A percentile compares a stretch with the other conserved stretches of the same genome.
phyloP scores from a whole-genome alignment of 1,140 invertebrate species.

The Oryctes rhinoceros region DNA sequence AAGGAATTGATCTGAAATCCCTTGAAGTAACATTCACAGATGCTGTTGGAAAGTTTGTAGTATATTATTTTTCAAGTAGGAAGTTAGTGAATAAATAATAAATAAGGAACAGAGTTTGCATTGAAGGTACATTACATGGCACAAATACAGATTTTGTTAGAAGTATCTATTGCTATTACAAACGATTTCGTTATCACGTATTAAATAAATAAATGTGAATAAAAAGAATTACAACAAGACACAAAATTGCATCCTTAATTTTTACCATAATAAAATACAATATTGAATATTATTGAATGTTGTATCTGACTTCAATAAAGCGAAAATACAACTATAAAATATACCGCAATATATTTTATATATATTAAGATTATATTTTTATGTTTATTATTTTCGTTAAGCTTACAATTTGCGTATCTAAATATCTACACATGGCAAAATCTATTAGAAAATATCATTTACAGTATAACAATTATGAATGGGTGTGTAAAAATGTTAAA shows the following conservation, averaged over 20 bases:
- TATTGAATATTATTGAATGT: not conserved
- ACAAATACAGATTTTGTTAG: conserved; percentile 7
- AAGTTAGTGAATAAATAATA: conserved; percentile 1
- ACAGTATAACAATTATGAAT: conserved; percentile 21
- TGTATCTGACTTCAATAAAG: not conserved
- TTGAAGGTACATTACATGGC: conserved; percentile 19
- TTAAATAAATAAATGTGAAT: not conserved
- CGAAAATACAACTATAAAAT: conserved; percentile 23
- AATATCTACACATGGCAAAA: conserved; percentile 33
- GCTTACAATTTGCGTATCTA: conserved; percentile 26
- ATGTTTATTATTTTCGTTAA: conserved; percentile 23
- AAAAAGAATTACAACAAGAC: not conserved
- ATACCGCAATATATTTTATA: conserved; percentile 13
- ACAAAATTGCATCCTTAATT: not conserved
- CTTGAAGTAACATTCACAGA: not conserved
- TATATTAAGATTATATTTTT: conserved; percentile 24
- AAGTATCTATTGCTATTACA: not conserved
- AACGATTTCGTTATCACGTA: not conserved
- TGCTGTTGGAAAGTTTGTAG: not conserved
- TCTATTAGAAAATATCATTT: conserved; percentile 38
- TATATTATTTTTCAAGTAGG: not conserved
- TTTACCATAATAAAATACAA: not conserved
- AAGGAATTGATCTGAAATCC: not conserved
- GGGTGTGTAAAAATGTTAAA: conserved; percentile 34
- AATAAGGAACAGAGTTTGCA: not conserved